Evolutionary conservation across 2,888 invertebrate species (phyloP).

Genomic region (Bombylius major): DNA sequence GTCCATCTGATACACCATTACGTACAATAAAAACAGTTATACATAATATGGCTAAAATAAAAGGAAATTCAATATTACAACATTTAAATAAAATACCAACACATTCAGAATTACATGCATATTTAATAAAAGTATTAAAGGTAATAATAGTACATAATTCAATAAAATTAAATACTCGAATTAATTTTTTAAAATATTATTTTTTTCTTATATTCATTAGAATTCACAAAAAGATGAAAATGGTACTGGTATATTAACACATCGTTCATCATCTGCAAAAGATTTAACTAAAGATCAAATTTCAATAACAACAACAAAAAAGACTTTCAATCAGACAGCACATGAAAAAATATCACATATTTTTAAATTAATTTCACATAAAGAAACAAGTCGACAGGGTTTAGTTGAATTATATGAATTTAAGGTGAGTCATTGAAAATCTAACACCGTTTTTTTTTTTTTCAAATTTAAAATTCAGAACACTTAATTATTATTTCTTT

Average conservation of each 20-base stretch:
- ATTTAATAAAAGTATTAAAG: conserved; percentile 70
- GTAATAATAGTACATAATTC: too few species aligned
- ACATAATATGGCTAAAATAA: conserved; percentile 80
- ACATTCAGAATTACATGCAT: conserved; percentile 73
- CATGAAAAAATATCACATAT: conserved; percentile 81
- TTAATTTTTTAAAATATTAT: not conserved
- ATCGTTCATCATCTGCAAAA: conserved; percentile 28
- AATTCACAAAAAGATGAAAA: conserved; percentile 45
- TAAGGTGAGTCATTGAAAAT: conserved; percentile 22
- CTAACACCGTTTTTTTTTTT: too few species aligned
- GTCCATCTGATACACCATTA: conserved; percentile 72
- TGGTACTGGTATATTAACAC: conserved; percentile 32
- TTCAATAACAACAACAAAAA: conserved; percentile 32
- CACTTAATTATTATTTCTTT: too few species aligned
- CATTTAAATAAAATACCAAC: conserved; percentile 66
- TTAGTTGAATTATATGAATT: conserved; percentile 40
- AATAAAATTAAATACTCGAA: not conserved
- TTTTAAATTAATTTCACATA: conserved; percentile 80
- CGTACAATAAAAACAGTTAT: conserved; percentile 88
- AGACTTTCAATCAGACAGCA: conserved; percentile 57
- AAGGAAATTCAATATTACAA: conserved; percentile 67
- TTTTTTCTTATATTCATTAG: conserved; percentile 13
- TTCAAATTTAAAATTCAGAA: too few species aligned
- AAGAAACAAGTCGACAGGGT: conserved; percentile 74
- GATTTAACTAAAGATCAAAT: conserved; percentile 24